These are phyloP conservation scores for Mormyrus hasselquistii DNA, from an alignment of 2,797 vertebrate genomes.

Conservation along the genomic window DNA sequence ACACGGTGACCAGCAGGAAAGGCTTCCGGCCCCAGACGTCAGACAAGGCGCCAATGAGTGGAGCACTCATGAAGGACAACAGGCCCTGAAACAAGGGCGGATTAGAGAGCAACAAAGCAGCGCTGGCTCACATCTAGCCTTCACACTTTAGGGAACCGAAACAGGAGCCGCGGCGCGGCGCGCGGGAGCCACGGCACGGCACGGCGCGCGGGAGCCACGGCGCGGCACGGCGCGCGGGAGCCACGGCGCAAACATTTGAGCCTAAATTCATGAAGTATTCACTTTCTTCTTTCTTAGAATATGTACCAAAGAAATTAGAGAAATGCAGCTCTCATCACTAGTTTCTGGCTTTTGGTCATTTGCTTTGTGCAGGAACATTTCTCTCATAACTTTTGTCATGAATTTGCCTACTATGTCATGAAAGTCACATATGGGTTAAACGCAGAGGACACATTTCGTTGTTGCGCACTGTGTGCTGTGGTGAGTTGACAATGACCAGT, in stretches of 20 bases:
- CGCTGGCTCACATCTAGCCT: not conserved
- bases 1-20: constrained; percentile 75
- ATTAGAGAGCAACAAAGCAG: not conserved
- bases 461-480: too few relatives aligned
- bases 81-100: constrained; percentile 58
- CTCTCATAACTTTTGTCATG: not conserved
- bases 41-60: constrained; percentile 73
- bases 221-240: too few relatives aligned
- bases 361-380: not conserved
- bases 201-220: too few relatives aligned
- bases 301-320: not conserved
- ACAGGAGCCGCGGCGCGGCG: not conserved
- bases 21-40: constrained; percentile 77
- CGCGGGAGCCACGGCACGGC: too few relatives aligned
- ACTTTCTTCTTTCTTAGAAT: not conserved
- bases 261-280: not conserved
- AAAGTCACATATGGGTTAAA: too few relatives aligned
- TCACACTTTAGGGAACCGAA: not conserved
- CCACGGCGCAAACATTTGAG: not conserved
- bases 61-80: constrained; percentile 79
- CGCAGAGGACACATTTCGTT: too few relatives aligned
- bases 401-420: too few relatives aligned
- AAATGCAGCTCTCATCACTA: not conserved
- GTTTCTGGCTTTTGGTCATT: not conserved
- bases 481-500: too few relatives aligned